phyloP scores from a whole-genome alignment of 2,888 invertebrate species.

The Cosmia trapezina region DNA sequence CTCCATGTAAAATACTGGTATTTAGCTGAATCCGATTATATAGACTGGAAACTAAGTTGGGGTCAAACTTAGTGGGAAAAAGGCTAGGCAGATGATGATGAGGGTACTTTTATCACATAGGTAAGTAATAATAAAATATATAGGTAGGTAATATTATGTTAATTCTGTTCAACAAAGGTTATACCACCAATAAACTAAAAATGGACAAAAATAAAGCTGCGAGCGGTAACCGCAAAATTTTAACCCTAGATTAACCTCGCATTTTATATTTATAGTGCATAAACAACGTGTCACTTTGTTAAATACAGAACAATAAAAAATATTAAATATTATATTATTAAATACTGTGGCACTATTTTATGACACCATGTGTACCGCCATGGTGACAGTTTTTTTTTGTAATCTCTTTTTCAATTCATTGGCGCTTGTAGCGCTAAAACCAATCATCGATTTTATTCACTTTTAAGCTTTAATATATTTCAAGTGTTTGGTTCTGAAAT shows the following conservation, averaged over 20 bases:
- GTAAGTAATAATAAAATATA: background rate
- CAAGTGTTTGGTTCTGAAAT: background rate
- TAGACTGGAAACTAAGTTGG: no score
- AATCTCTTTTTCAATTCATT: conserved; percentile 15
- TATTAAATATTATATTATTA: no score
- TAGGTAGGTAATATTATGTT: background rate
- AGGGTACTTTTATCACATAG: background rate
- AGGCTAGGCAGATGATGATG: no score
- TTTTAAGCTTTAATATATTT: background rate
- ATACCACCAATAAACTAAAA: conserved; percentile 40
- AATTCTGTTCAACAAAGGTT: conserved; percentile 17
- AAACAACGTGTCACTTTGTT: conserved; percentile 53
- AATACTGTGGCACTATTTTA: conserved; percentile 32
- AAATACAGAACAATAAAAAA: no score
- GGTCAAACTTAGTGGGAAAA: no score
- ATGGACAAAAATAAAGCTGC: conserved; percentile 54
- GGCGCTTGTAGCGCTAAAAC: background rate
- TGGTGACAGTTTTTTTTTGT: background rate
- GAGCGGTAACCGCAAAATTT: conserved; percentile 55
- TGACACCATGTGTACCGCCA: conserved; percentile 11
- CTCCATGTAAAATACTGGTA: no score
- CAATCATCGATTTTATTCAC: conserved; percentile 5
- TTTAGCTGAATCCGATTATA: no score
- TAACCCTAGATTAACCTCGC: conserved; percentile 59
- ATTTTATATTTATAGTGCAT: conserved; percentile 57